phyloP scores from a whole-genome alignment of 2,888 invertebrate genomes.

The Nasonia oneida region DNA sequence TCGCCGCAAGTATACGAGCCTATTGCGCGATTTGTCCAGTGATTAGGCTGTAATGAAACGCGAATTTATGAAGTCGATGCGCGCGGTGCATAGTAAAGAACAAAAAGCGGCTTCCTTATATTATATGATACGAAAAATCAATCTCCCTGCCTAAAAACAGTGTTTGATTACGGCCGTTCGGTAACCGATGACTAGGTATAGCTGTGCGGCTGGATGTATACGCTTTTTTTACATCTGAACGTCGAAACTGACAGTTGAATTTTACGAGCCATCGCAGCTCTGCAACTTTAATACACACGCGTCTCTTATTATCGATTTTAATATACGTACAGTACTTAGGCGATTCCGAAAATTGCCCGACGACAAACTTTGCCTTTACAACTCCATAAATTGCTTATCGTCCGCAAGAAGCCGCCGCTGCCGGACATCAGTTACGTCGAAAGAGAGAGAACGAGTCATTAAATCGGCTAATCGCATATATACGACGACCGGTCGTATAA shows the following conservation, averaged over 20 bases:
- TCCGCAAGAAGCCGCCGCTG: background rate
- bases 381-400: conserved; percentile 38
- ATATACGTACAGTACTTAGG: background rate
- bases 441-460: conserved; percentile 10
- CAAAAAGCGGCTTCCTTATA: background rate
- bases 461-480: conserved; percentile 37
- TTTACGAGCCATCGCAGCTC: conserved; percentile 35
- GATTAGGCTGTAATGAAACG: background rate
- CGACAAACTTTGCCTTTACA: conserved; percentile 30
- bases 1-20: background rate
- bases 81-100: background rate
- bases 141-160: conserved; percentile 11
- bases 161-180: conserved; percentile 27
- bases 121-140: conserved; percentile 30
- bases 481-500: background rate
- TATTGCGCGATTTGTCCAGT: background rate
- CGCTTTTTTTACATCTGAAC: background rate
- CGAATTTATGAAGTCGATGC: background rate
- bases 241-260: conserved; percentile 4
- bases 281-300: background rate
- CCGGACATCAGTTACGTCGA: background rate
- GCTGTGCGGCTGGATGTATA: background rate
- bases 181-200: background rate
- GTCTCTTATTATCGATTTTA: conserved; percentile 25
- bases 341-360: conserved; percentile 16